phyloP scores from a whole-genome alignment of 2,888 invertebrate genomes.

The Nemotelus pantherinus region DNA sequence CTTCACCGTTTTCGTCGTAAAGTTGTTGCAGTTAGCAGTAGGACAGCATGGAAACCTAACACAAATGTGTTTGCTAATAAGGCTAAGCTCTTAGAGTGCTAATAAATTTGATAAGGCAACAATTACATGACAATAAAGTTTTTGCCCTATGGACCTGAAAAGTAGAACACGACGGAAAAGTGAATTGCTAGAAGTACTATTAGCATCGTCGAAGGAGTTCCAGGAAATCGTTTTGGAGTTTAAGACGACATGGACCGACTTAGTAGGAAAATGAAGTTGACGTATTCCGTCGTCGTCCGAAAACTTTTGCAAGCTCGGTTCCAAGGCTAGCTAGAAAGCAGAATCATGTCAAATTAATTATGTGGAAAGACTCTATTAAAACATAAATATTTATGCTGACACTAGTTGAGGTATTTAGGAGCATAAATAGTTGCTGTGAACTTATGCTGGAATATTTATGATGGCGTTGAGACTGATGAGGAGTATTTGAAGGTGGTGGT shows the following conservation, averaged over 20 bases:
- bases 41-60: neutral
- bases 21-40: neutral
- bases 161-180: neutral
- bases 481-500: too few relatives aligned
- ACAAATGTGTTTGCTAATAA: conserved; percentile 27
- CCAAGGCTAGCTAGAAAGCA: neutral
- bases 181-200: too few relatives aligned
- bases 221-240: too few relatives aligned
- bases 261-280: too few relatives aligned
- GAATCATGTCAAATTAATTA: conserved; percentile 28
- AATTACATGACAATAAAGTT: conserved; percentile 41
- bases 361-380: conserved; percentile 33
- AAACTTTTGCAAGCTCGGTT: neutral
- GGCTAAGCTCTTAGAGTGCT: conserved; percentile 27
- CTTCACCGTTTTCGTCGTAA: neutral
- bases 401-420: neutral
- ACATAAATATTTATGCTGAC: conserved; percentile 39
- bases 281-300: too few relatives aligned
- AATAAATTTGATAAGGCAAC: conserved; percentile 36
- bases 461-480: too few relatives aligned
- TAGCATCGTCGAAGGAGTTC: too few relatives aligned
- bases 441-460: too few relatives aligned
- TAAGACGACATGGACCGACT: neutral
- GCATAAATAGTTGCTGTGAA: conserved; percentile 13
- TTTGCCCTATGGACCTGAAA: neutral